These are phyloP conservation scores for Petrolisthes manimaculis DNA, from an alignment of 2,888 invertebrate species.

Conservation along the genomic window DNA sequence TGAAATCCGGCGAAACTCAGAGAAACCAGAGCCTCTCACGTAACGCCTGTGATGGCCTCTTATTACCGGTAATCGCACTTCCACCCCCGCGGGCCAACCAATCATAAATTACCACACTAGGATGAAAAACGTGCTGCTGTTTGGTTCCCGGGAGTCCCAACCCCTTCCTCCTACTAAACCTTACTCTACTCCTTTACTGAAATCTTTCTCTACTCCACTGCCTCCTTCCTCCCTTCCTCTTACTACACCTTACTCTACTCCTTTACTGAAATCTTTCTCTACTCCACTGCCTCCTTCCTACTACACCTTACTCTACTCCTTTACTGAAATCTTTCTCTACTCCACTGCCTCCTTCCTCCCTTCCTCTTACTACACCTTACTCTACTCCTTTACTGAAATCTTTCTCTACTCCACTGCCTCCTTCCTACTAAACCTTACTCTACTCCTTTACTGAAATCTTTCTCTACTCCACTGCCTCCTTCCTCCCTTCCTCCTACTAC, in stretches of 20 bases:
- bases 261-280: background rate
- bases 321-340: too few relatives aligned
- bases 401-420: background rate
- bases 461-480: background rate
- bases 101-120: constrained; percentile 55
- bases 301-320: too few relatives aligned
- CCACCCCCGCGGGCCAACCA: constrained; percentile 47
- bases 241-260: background rate
- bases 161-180: constrained; percentile 13
- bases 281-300: background rate
- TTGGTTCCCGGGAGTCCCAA: constrained; percentile 34
- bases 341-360: background rate
- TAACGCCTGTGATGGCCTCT: constrained; percentile 46
- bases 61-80: constrained; percentile 57
- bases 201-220: background rate
- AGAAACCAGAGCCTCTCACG: background rate
- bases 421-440: background rate
- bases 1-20: background rate
- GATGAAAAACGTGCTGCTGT: constrained; percentile 56
- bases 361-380: too few relatives aligned
- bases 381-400: too few relatives aligned
- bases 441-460: background rate
- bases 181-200: background rate
- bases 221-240: background rate
- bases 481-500: background rate